These are phyloP conservation scores for Sturnus vulgaris DNA, from an alignment of 2,113 vertebrate genomes.

Conservation along the genomic window DNA sequence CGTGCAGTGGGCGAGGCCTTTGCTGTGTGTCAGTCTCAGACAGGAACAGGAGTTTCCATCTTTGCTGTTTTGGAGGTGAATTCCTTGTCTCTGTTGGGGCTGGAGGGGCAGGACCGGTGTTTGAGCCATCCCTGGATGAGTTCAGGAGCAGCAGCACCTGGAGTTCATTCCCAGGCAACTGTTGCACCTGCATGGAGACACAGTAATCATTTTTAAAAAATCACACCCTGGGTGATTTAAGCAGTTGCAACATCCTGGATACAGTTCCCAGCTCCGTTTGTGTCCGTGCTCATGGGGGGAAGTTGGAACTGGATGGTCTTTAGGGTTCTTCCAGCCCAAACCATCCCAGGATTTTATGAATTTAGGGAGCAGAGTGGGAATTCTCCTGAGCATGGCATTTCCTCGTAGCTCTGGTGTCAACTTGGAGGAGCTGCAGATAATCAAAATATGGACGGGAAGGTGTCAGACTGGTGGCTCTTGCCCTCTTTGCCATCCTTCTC, in stretches of 20 bases:
- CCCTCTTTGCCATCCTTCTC: neutral
- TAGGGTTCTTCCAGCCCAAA: neutral
- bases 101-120: neutral
- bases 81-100: neutral
- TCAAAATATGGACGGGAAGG: neutral
- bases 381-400: neutral
- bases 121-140: neutral
- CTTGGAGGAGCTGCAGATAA: neutral
- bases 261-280: neutral
- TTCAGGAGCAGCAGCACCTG: neutral
- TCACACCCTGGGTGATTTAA: neutral
- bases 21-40: fast-evolving
- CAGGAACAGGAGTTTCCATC: too few relatives aligned
- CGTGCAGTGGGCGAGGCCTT: neutral
- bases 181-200: neutral
- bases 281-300: neutral
- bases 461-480: neutral
- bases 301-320: neutral
- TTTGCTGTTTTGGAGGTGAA: neutral
- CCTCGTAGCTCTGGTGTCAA: fast-evolving
- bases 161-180: neutral
- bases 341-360: neutral
- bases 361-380: neutral
- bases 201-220: fast-evolving
- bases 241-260: neutral